Base-by-base conservation (phyloP, 2,797 vertebrate species). In the Australoheros facetus region DNA sequence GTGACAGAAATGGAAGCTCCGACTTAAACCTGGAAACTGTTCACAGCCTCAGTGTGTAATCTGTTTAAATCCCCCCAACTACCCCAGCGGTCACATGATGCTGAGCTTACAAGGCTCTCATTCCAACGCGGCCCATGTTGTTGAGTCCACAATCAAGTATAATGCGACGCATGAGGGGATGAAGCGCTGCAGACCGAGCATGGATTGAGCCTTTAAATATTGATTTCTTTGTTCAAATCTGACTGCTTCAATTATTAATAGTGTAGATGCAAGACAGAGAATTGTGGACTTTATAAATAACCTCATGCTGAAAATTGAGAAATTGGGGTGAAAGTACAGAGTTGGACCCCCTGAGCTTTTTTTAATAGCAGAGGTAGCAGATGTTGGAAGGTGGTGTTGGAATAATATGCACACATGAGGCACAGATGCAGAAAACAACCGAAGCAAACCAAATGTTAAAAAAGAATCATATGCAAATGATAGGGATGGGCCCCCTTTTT, bases 151-250 rank as follows among this genome's bases (percentile, higher is more conserved):
- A 80, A 84, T 77, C 75, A 58, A 79, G 83, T 53, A 70, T 73
- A 87, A 84, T 74, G 80, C 59, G 56, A 88, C 7, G 62, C 86
- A 89, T 56, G 60, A 80, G 88, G 70, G 79, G 78, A 53, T 69
- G 75, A 86, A 86, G 89, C 56, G 86, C 90, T 83, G 86, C 54
- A 90, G 89, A 91, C 84, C n/a, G 45, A 88, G 86, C 89, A 89
- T 2, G 26, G 74, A 89, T 79, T 81, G 80, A 84, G 82, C 54
- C 81, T 89, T 94, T 88, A 94, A 94, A 92, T 93, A 94, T 94
- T 93, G 2, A 94, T 92, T 92, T 91, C 89, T 94, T 94, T 93
- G 93, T 93, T 93, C 81, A 85, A 85, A 92, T 90, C 85, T 84
- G 83, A 84, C 88, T 77, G 54, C 21, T 82, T 94, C 82, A 78